Percentiles rank a stretch among this genome's conserved stretches.
Conservation (phyloP, 1,140 invertebrate species). For the Druon quercuslanigerum region DNA sequence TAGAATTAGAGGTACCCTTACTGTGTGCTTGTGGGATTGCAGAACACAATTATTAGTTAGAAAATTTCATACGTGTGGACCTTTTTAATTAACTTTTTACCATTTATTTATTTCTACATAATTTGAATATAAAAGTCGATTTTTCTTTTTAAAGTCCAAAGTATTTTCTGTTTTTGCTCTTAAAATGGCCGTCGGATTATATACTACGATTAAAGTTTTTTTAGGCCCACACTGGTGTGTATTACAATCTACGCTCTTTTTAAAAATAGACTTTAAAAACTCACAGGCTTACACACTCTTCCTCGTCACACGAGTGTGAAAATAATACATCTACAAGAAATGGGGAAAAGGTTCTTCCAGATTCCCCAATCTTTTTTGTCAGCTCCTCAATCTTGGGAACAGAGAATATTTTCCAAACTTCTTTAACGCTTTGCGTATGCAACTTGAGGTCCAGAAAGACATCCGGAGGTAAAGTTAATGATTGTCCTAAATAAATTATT, state of each 20-base stretch:
- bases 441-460: conserved; percentile 47
- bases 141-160: conserved; percentile 34
- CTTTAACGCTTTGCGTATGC: conserved; percentile 77
- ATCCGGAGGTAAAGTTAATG: conserved; percentile 52
- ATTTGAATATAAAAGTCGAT: background rate
- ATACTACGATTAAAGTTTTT: no score
- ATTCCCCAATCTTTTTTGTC: conserved; percentile 71
- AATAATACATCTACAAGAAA: conserved; percentile 77
- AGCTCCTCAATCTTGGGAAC: conserved; percentile 70
- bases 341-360: conserved; percentile 69
- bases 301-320: conserved; percentile 73
- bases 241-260: background rate
- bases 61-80: no score
- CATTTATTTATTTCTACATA: conserved; percentile 37
- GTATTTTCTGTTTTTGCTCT: no score
- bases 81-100: no score
- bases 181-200: no score
- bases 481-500: conserved; percentile 64
- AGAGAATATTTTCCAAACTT: conserved; percentile 80
- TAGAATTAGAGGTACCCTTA: no score
- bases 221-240: no score
- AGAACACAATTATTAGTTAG: no score
- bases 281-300: conserved; percentile 78
- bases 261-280: conserved; percentile 46
- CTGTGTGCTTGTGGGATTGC: no score